Evolutionary conservation across 2,113 vertebrate species (phyloP), one percentile per base, ranked within the genome.

Genomic region (Pipa parva): DNA sequence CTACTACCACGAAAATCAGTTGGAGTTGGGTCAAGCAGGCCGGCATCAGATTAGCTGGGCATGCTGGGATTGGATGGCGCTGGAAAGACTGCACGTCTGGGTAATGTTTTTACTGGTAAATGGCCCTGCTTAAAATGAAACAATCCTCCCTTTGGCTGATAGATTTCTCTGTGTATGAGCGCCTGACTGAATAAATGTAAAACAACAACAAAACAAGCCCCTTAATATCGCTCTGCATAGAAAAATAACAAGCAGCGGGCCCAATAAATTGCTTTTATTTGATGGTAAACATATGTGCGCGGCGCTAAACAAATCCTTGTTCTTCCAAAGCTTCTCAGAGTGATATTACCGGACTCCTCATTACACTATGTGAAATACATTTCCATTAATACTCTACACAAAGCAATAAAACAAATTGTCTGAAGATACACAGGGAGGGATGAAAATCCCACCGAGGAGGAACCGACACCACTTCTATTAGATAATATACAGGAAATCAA

Each of bases 291-390:
- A 42, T 56, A 29, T 56, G 63, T 80, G 28, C 72, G 68, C 36
- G 3, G 11, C 33, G 46, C n/a, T n/a, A 63, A 79, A 59, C 15
- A 63, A 71, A n/a, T n/a, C n/a, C n/a, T n/a, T n/a, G n/a, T n/a
- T n/a, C n/a, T n/a, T n/a, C n/a, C n/a, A n/a, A n/a, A n/a, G n/a
- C n/a, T n/a, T n/a, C n/a, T n/a, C n/a, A n/a, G n/a, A n/a, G n/a
- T n/a, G n/a, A 83, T 83, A 76, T 78, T 77, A 82, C 65, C 36
- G 81, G 76, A 84, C 81, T 74, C 79, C 79, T 85, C 76, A 85
- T 88, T 89, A 85, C 76, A 80, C 15, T 79, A 74, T 74, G 75
- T 70, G 79, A 89, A 84, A 76, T 10, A 26, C 54, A 63, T 78
- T 39, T 71, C 2, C 29, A 51, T 74, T 75, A 77, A 45, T 17